Percentiles rank a stretch among this genome's conserved stretches.
Conservation (phyloP, 2,888 invertebrate species). For the Fissipunctia ypsillon region DNA sequence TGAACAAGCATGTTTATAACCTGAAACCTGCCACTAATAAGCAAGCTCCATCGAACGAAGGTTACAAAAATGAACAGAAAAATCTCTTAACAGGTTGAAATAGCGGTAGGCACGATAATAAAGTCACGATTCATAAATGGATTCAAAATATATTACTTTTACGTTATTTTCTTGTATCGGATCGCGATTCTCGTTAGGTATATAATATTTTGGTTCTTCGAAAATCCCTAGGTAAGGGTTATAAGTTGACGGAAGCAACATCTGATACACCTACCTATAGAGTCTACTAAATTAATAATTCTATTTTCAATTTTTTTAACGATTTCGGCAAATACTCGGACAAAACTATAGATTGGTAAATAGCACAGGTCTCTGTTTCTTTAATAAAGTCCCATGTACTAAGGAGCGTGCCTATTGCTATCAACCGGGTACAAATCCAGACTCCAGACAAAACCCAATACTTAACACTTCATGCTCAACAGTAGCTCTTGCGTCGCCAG, state of each 20-base stretch:
- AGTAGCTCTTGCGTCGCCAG: no score
- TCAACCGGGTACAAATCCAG: no score
- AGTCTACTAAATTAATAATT: not conserved
- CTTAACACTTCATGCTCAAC: no score
- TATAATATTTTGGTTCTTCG: not conserved
- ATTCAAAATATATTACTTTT: conserved; percentile 21
- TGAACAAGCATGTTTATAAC: no score
- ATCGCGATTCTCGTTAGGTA: conserved; percentile 11
- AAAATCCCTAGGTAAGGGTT: not conserved
- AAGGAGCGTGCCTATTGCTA: no score
- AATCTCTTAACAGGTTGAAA: conserved; percentile 9
- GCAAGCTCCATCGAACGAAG: not conserved
- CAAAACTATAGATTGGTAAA: not conserved
- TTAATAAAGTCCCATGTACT: not conserved
- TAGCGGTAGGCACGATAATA: conserved; percentile 7
- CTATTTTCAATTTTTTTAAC: not conserved
- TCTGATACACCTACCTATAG: not conserved
- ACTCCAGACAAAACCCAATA: no score
- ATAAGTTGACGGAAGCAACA: conserved; percentile 7
- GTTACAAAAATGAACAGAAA: not conserved
- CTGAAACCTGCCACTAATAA: not conserved
- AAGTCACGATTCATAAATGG: conserved; percentile 9
- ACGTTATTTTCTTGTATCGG: not conserved
- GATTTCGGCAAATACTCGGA: not conserved
- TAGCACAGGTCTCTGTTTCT: not conserved